A percentile compares a stretch with the other conserved stretches of the same genome.
phyloP scores from a whole-genome alignment of 2,113 vertebrate species.

The Perca fluviatilis region DNA sequence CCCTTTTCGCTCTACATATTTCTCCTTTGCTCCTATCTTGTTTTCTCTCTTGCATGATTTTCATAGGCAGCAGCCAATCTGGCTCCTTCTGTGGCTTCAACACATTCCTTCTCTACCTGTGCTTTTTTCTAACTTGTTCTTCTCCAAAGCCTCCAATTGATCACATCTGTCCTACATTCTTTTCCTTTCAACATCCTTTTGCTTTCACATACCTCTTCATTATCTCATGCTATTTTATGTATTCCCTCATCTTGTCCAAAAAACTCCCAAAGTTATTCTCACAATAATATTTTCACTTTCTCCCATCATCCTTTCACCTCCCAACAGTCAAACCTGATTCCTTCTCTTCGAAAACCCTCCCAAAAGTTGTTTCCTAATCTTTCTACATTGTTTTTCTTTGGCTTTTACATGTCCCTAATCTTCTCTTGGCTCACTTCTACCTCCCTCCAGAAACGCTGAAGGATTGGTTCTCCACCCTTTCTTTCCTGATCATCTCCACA shows the following conservation, averaged over 20 bases:
- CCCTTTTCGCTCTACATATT: conserved; percentile 8
- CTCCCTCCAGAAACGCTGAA: conserved; percentile 11
- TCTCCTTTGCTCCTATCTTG: neutral
- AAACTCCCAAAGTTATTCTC: neutral
- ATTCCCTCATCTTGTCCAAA: neutral
- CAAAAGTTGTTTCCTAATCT: neutral
- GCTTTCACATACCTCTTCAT: conserved; percentile 35
- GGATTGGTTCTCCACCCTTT: neutral
- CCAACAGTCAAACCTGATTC: neutral
- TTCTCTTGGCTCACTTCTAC: conserved; percentile 4
- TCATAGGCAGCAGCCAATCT: conserved; percentile 2
- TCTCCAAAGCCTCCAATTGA: conserved; percentile 24
- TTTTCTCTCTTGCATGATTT: conserved; percentile 16
- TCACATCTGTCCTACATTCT: conserved; percentile 62
- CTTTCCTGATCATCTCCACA: conserved; percentile 14
- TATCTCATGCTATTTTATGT: conserved; percentile 23
- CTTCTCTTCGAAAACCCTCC: neutral
- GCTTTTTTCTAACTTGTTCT: conserved; percentile 19
- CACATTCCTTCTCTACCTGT: conserved; percentile 42
- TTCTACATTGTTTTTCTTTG: neutral
- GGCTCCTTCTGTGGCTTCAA: conserved; percentile 2
- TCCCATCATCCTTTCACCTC: neutral
- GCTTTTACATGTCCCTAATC: neutral
- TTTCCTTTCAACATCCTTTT: conserved; percentile 13
- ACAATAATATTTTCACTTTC: conserved; percentile 35